A percentile compares a stretch with the other conserved stretches of the same genome.
Evolutionary conservation across 2,113 vertebrate genomes (phyloP).

Genomic region (Phaethornis superciliosus): DNA sequence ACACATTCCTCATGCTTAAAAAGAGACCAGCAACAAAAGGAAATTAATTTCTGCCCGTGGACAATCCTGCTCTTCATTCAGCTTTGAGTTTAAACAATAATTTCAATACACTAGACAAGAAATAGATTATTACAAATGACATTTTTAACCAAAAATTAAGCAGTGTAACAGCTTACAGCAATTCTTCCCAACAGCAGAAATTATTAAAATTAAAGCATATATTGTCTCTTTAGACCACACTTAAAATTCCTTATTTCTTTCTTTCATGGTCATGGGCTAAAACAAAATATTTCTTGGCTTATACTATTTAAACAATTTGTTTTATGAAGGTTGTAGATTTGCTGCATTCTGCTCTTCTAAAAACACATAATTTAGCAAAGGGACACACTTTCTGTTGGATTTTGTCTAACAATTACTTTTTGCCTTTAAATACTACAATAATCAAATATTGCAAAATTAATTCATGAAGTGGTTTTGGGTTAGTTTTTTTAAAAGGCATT

Average conservation of each 20-base stretch:
- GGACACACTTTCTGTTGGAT: not conserved
- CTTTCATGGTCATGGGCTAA: not conserved
- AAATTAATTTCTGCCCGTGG: not conserved
- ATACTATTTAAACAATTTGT: not conserved
- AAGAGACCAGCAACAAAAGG: not conserved
- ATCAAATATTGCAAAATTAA: not conserved
- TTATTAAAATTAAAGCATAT: not conserved
- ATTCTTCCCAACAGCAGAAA: not conserved
- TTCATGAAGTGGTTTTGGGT: not conserved
- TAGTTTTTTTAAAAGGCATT: not conserved
- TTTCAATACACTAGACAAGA: not conserved
- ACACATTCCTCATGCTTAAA: accelerated
- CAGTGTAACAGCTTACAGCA: not conserved
- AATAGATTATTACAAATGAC: not conserved
- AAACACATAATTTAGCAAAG: not conserved
- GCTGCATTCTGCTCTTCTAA: not conserved
- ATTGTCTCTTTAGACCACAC: not conserved
- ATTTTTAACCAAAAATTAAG: not conserved
- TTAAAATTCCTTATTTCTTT: not conserved
- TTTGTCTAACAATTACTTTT: not conserved
- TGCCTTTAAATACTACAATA: not conserved
- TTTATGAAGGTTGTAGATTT: not conserved
- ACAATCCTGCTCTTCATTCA: not conserved
- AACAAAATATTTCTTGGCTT: not conserved
- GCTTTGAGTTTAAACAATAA: not conserved